A percentile compares a stretch with the other conserved stretches of the same genome.
phyloP scores from a whole-genome alignment of 2,113 vertebrate genomes.

The Gymnarchus niloticus region DNA sequence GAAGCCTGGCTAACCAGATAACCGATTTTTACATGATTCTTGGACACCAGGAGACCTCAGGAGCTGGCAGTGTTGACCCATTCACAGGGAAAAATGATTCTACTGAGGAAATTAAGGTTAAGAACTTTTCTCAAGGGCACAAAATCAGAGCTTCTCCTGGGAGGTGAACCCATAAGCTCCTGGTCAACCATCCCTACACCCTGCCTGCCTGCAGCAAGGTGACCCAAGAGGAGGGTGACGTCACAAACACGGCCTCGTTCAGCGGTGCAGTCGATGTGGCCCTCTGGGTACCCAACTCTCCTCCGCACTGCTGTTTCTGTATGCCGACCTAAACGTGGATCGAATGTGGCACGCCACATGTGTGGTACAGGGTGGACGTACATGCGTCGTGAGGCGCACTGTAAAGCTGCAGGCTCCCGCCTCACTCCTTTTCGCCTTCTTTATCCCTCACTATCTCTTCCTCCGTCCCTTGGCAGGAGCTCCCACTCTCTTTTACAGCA shows the following conservation, averaged over 20 bases:
- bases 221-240: background rate
- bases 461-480: background rate
- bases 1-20: no score
- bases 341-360: background rate
- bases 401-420: background rate
- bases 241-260: background rate
- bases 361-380: no score
- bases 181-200: background rate
- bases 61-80: background rate
- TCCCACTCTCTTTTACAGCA: constrained; percentile 11
- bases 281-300: background rate
- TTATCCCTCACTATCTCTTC: constrained; percentile 8
- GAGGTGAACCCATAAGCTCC: background rate
- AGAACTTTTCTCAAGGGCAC: background rate
- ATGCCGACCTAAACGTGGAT: background rate
- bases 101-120: background rate
- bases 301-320: background rate
- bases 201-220: background rate
- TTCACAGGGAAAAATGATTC: background rate
- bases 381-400: background rate
- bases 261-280: background rate
- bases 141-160: background rate
- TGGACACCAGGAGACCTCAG: no score
- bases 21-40: no score
- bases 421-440: background rate